phyloP scores from a whole-genome alignment of 2,113 vertebrate species.

The Plectropomus leopardus region DNA sequence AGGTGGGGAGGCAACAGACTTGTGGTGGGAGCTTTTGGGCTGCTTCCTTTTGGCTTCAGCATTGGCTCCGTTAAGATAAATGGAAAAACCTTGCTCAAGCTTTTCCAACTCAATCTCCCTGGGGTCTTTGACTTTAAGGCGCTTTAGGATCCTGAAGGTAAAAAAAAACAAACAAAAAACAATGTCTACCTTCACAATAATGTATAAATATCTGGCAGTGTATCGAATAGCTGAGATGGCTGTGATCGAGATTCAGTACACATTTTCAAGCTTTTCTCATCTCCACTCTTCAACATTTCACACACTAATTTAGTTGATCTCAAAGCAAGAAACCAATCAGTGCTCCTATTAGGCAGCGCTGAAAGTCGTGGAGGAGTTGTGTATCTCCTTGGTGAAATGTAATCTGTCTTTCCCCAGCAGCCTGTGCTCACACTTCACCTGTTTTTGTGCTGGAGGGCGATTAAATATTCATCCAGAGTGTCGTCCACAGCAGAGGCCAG shows the following conservation, averaged over 20 bases:
- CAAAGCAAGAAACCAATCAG: conserved; percentile 49
- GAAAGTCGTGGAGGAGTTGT: conserved; percentile 34
- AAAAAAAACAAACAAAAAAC: conserved; percentile 27
- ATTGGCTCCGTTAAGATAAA: conserved; percentile 97
- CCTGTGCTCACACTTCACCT: conserved; percentile 81
- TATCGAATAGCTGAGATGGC: not conserved
- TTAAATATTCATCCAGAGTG: conserved; percentile 95
- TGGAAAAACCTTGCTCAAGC: conserved; percentile 93
- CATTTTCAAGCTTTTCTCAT: conserved; percentile 3
- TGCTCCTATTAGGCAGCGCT: conserved; percentile 25
- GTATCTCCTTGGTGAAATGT: conserved; percentile 59
- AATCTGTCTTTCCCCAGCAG: conserved; percentile 55
- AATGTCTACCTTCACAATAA: not conserved
- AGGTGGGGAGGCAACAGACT: conserved; percentile 47
- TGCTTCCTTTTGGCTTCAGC: conserved; percentile 80
- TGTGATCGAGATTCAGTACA: not conserved
- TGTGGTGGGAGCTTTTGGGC: conserved; percentile 63
- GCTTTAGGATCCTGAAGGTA: conserved; percentile 88
- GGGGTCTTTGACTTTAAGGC: conserved; percentile 87
- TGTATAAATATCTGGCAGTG: not conserved
- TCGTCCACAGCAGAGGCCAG: conserved; percentile 89
- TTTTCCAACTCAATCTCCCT: conserved; percentile 88
- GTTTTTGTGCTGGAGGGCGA: conserved; percentile 94
- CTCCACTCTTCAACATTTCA: not conserved
- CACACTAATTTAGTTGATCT: not conserved